Evolutionary conservation across 1,140 invertebrate genomes (phyloP).

Genomic region (Bombyx mandarina): DNA sequence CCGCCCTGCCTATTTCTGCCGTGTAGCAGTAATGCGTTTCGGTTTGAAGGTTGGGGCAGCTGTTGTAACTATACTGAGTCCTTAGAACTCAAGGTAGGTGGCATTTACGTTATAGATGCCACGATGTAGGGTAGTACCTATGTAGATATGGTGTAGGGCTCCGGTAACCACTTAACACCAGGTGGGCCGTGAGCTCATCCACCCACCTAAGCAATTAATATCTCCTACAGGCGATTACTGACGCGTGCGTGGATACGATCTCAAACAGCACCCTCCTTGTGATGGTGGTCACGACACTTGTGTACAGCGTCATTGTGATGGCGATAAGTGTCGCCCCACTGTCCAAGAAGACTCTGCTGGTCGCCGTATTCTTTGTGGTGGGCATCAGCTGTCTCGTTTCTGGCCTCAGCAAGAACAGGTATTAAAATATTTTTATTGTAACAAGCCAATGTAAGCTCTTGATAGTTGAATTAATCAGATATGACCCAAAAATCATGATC

Average conservation of each 20-base stretch:
- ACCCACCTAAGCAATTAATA: background rate
- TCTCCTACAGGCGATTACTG: conserved; percentile 20
- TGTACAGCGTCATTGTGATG: conserved; percentile 34
- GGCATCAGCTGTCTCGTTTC: conserved; percentile 35
- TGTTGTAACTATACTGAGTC: too few species aligned
- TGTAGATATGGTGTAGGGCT: too few species aligned
- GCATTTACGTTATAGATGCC: too few species aligned
- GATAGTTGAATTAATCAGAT: background rate
- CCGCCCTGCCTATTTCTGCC: too few species aligned
- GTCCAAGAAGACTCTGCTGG: conserved; percentile 35
- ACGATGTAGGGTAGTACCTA: too few species aligned
- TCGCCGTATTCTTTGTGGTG: conserved; percentile 32
- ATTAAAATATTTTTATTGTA: conserved; percentile 4
- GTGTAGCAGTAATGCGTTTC: too few species aligned
- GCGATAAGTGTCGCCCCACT: conserved; percentile 32
- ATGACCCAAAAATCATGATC: too few species aligned
- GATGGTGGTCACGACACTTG: conserved; percentile 34
- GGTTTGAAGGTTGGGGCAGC: too few species aligned
- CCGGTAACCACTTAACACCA: too few species aligned
- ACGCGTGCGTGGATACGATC: conserved; percentile 32
- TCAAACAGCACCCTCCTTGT: conserved; percentile 39
- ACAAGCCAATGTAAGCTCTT: background rate
- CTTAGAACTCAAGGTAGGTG: too few species aligned
- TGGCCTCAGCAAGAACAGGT: conserved; percentile 35
- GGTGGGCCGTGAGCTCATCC: too few species aligned